Evolutionary conservation across 37 sponge, comb jelly and placozoan genomes (phyloP).

Genomic region (Haliclona indistincta): DNA sequence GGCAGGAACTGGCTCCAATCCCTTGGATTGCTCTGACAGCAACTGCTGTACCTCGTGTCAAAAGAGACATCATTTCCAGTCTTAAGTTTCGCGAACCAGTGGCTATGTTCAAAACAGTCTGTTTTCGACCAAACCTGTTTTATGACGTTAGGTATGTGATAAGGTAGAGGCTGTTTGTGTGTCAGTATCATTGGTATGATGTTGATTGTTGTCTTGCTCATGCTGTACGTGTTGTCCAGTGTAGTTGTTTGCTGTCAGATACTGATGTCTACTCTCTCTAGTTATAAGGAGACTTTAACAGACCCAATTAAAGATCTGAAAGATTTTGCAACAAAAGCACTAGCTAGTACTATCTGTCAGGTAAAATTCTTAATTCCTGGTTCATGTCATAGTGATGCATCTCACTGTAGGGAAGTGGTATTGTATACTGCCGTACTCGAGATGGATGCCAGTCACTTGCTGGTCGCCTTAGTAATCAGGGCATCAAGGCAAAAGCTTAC

Average conservation of each 20-base stretch:
- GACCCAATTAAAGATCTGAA: constrained; percentile 70
- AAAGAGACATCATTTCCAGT: constrained; percentile 59
- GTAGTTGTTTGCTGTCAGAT: not conserved
- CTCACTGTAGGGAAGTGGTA: constrained; percentile 72
- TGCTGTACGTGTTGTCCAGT: not conserved
- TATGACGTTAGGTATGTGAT: constrained; percentile 82
- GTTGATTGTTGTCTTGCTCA: not conserved
- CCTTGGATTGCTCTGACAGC: constrained; percentile 96
- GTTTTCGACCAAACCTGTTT: constrained; percentile 80
- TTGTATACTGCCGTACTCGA: constrained; percentile 90
- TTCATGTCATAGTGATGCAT: constrained; percentile 2
- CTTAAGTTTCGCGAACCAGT: constrained; percentile 54
- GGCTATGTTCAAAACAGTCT: constrained; percentile 53
- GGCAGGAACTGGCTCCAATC: constrained; percentile 46
- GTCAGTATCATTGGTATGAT: not conserved
- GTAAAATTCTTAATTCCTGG: not conserved
- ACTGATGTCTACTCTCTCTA: not conserved
- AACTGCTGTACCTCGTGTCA: constrained; percentile 90
- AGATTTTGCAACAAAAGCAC: constrained; percentile 42
- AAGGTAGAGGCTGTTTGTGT: not conserved
- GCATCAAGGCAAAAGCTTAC: constrained; percentile 79
- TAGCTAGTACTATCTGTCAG: constrained; percentile 6
- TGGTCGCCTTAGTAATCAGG: constrained; percentile 61
- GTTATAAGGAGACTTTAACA: constrained; percentile 63
- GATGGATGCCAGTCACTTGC: constrained; percentile 81